A percentile compares a stretch with the other conserved stretches of the same genome.
phyloP scores from a whole-genome alignment of 2,797 vertebrate species.

The Bovichtus variegatus region DNA sequence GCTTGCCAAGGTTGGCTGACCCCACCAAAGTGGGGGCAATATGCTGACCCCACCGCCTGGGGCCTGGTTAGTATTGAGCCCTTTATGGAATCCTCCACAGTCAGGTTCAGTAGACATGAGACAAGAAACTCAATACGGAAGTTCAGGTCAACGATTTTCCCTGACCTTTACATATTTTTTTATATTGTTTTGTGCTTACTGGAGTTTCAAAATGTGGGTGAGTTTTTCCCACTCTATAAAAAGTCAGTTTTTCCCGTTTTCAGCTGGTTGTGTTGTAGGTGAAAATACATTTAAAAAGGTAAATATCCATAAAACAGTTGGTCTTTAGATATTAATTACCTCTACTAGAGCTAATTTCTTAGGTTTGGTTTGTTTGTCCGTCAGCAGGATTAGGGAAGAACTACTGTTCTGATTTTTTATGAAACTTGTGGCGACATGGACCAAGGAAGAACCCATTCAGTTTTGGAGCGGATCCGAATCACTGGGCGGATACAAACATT shows the following conservation, averaged over 20 bases:
- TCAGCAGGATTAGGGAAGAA: too few species aligned
- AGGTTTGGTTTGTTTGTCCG: too few species aligned
- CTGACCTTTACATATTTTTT: slow-evolving; percentile 40
- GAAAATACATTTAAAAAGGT: neutral
- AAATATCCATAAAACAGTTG: neutral
- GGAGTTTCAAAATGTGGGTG: neutral
- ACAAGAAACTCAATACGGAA: slow-evolving; percentile 48
- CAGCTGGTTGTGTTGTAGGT: neutral
- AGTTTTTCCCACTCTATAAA: slow-evolving; percentile 19
- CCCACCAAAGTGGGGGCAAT: slow-evolving; percentile 61
- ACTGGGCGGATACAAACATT: too few species aligned
- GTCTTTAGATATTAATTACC: neutral
- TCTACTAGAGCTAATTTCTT: too few species aligned
- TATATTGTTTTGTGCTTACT: slow-evolving; percentile 18
- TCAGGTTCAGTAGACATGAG: slow-evolving; percentile 38
- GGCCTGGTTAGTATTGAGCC: slow-evolving; percentile 64
- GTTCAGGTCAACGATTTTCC: slow-evolving; percentile 49
- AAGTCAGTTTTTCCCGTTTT: neutral
- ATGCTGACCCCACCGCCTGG: slow-evolving; percentile 58
- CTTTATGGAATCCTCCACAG: slow-evolving; percentile 47
- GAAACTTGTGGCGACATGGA: too few species aligned
- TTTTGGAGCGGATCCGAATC: too few species aligned
- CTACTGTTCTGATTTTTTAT: too few species aligned
- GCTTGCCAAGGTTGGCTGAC: slow-evolving; percentile 70
- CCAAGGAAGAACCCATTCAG: too few species aligned